phyloP scores from a whole-genome alignment of 2,888 invertebrate genomes.

The Acrobeloides nanus region DNA sequence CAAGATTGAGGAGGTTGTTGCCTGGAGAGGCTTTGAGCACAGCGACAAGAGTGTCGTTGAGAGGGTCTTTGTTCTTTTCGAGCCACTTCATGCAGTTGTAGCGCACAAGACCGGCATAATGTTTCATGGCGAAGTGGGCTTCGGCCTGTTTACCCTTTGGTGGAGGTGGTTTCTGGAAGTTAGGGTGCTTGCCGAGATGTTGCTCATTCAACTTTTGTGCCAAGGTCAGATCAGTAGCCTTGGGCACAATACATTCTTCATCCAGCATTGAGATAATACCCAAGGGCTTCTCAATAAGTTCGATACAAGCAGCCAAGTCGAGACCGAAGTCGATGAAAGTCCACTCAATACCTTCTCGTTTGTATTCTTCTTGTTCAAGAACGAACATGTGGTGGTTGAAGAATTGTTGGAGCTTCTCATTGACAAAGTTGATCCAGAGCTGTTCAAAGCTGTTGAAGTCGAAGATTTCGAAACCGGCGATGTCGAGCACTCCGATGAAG shows the following conservation, averaged over 20 bases:
- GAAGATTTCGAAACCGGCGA: conserved; percentile 60
- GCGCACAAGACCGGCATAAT: conserved; percentile 66
- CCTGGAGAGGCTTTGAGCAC: conserved; percentile 59
- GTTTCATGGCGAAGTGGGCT: conserved; percentile 59
- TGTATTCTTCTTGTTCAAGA: conserved; percentile 63
- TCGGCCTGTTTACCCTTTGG: conserved; percentile 60
- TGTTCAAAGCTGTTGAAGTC: conserved; percentile 60
- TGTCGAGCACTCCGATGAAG: conserved; percentile 55
- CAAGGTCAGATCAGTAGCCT: conserved; percentile 53
- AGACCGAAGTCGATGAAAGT: conserved; percentile 94
- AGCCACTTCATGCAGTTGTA: conserved; percentile 99
- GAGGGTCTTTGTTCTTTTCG: conserved; percentile 99
- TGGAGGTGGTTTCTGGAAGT: conserved; percentile 87
- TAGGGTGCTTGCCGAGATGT: conserved; percentile 75
- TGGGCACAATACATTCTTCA: conserved; percentile 54
- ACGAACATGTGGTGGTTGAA: conserved; percentile 62
- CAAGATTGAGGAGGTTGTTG: conserved; percentile 41
- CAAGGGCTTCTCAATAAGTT: conserved; percentile 43
- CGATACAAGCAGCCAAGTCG: conserved; percentile 64
- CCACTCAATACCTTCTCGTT: conserved; percentile 87
- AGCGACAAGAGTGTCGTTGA: conserved; percentile 96
- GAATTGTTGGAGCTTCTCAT: conserved; percentile 59
- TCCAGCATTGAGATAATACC: conserved; percentile 55
- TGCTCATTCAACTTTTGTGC: conserved; percentile 52
- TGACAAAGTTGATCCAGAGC: conserved; percentile 60